Base-by-base conservation (phyloP, 2,113 vertebrate genomes). In the Acrocephalus arundinaceus region DNA sequence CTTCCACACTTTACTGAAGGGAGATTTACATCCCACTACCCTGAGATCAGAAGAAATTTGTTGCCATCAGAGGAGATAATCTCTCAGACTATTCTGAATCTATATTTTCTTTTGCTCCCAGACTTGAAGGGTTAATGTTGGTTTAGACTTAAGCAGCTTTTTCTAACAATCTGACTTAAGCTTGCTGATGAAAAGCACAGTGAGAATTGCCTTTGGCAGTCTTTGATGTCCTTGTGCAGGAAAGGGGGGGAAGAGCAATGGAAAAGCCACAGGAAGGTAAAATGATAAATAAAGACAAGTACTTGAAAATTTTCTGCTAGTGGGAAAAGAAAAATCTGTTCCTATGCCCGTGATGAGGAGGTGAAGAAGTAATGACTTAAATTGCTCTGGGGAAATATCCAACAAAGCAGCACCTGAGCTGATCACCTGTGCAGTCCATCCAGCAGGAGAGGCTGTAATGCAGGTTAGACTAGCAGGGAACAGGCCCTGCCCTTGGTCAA, bases 331-430 rank as follows among this genome's bases (percentile, higher is more conserved):
- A 90, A 89, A 90, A 87, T 92, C 52, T 54, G 27, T 85, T 78
- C 24, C 61, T 81, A 3, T 61, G 68, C 19, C 39, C 30, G 3
- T 72, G 73, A 96, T 87, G 80, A 89, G 86, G 55, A 74, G 83
- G 65, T 61, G 52, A 86, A 72, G 65, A 84, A 81, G 48, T 71
- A 93, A 92, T 91, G 80, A 85, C 65, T 90, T 71, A 37, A 92
- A 78, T 85, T 75, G 87, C 93, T 93, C 57, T 94, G 73, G 93
- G 95, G 86, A 87, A 33, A 89, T 48, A 67, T 66, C 57, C 65
- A 84, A 71, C 48, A 62, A 46, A 62, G 67, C 62, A n/a, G 58
- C 90, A 92, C 83, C 93, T 84, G 83, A 97, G 86, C 39, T 74
- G 92, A 55, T 95, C 43, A n/a, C 61, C 57, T 86, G 37, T 66